Base-by-base conservation (phyloP, 1,140 invertebrate species). In the Capitella teleta region DNA sequence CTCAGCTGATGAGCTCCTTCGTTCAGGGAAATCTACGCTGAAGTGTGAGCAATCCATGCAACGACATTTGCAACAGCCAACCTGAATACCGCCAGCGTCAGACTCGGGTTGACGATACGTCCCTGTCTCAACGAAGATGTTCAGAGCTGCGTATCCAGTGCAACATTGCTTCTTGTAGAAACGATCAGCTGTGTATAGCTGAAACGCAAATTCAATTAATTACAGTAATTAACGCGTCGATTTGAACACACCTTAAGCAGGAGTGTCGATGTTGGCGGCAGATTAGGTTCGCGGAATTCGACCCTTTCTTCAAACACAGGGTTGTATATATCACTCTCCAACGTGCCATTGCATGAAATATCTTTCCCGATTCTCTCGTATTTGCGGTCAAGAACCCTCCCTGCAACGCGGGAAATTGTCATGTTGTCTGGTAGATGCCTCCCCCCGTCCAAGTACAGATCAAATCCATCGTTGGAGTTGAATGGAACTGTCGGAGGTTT, bases 231-330 rank as follows among this genome's bases (percentile, higher is more conserved):
- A n/a, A n/a, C n/a, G n/a, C n/a, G n/a, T n/a, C n/a, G n/a, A n/a
- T n/a, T n/a, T n/a, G n/a, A n/a, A n/a, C n/a, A n/a, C n/a, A 68
- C 67, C 60, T 67, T 70, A 5, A 70, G 54, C 3, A 69, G 51
- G 6, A 71, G 50, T 14, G 68, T 71, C 6, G 67, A 52, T 32
- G 68, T 61, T 37, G 67, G 60, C 32, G 67, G 61, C 6, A 68
- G 57, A 40, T 57, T 57, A 12, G 64, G 56, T 30, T 68, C 61
- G 42, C 68, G 59, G 34, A 63, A 62, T 53, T 71, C 68, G 32
- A 57, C 52, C 48, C 61, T 61, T 30, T 61, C 52, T 47, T 67
- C 64, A 54, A 62, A 71, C 10, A 66, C 60, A n/a, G 68, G 67
- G 38, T 68, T 69, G 51, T 66, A 67, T 16, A 69, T 63, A 53